These are phyloP conservation scores for Microcebus ravelobensis DNA, from an alignment of 2,113 vertebrate species.

Conservation along the genomic window DNA sequence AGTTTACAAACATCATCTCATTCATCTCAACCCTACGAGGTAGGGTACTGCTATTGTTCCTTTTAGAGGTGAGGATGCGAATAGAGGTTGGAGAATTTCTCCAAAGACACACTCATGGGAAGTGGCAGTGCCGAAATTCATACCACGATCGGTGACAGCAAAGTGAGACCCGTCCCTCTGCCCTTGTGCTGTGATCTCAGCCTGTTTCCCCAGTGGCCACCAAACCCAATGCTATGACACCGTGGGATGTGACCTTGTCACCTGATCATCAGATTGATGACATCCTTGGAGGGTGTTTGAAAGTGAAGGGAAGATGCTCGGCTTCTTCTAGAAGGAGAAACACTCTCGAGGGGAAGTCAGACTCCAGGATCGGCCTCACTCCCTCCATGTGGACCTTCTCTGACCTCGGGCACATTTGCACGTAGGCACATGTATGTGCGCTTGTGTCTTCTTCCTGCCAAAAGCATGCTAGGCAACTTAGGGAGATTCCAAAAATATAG, in stretches of 20 bases:
- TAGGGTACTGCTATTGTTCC: neutral
- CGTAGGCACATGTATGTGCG: fast-evolving
- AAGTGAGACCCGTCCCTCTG: no score
- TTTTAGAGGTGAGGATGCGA: neutral
- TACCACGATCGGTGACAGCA: fast-evolving
- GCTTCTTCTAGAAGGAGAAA: neutral
- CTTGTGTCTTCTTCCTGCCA: neutral
- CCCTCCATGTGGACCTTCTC: fast-evolving
- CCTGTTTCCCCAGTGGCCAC: no score
- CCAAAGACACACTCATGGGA: neutral
- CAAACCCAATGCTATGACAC: fast-evolving
- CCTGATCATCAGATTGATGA: neutral
- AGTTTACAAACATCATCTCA: neutral
- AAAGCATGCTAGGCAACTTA: neutral
- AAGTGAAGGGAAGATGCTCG: neutral
- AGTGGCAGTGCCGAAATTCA: neutral
- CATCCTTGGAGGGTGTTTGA: neutral
- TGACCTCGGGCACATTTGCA: fast-evolving
- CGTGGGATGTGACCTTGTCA: neutral
- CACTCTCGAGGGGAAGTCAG: fast-evolving
- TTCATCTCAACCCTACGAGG: neutral
- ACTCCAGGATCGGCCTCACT: no score
- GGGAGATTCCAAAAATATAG: neutral
- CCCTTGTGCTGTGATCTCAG: neutral
- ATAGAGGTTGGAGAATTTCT: neutral